Evolutionary conservation across 2,113 vertebrate species (phyloP).

Genomic region (Pluvianellus socialis): DNA sequence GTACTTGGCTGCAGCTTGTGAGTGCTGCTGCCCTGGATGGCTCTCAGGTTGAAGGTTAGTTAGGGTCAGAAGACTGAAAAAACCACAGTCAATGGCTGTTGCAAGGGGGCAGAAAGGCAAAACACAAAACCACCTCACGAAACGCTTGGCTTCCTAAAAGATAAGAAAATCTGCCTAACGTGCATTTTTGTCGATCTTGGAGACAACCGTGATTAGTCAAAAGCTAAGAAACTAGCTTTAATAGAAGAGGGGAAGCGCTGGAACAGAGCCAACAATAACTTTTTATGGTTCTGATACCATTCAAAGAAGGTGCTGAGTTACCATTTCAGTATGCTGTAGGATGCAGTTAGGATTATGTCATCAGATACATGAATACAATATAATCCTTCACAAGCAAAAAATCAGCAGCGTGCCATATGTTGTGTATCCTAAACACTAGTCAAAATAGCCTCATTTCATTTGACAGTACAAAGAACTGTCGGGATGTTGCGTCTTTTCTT

Average conservation of each 20-base stretch:
- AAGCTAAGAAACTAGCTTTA: not conserved
- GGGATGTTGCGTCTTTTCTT: conserved; percentile 14
- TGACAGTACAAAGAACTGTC: conserved; percentile 17
- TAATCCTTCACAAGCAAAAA: conserved; percentile 26
- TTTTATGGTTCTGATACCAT: not conserved
- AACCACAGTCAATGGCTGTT: not conserved
- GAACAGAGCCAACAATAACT: not conserved
- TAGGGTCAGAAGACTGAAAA: not conserved
- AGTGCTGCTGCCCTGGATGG: not conserved
- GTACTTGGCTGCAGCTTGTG: not conserved
- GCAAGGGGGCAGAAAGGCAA: not conserved
- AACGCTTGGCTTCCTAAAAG: not conserved
- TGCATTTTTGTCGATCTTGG: not conserved
- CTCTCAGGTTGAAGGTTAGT: not conserved
- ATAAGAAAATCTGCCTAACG: not conserved
- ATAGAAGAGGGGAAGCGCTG: not conserved
- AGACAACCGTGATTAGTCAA: not conserved
- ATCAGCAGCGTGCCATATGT: conserved; percentile 15
- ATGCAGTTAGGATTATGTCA: not conserved
- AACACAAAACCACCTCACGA: not conserved
- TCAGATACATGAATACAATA: not conserved
- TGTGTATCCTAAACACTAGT: conserved; percentile 23
- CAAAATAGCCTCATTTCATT: conserved; percentile 34
- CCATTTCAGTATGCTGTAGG: not conserved
- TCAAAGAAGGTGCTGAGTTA: not conserved